A percentile compares a stretch with the other conserved stretches of the same genome.
phyloP scores from a whole-genome alignment of 2,888 invertebrate genomes.

The Quadriops clusia region DNA sequence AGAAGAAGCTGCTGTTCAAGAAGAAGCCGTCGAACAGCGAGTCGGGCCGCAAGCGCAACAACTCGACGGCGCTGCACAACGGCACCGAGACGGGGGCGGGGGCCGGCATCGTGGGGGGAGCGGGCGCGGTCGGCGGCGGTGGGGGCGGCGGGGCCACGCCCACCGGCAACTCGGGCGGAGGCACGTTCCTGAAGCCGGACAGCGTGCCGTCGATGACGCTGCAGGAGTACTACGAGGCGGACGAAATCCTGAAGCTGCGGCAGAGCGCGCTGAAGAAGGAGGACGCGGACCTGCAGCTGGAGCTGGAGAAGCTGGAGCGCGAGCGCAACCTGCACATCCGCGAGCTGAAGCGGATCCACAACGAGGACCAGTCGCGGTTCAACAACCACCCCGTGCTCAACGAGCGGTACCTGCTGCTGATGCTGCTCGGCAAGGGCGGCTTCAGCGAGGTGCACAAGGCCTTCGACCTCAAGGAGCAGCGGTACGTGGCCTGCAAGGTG shows the following conservation, averaged over 20 bases:
- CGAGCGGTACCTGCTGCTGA: slow-evolving; percentile 90
- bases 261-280: slow-evolving; percentile 97
- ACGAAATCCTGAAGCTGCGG: slow-evolving; percentile 95
- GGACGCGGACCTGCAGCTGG: slow-evolving; percentile 93
- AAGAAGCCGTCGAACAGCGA: slow-evolving; percentile 84
- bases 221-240: slow-evolving; percentile 97
- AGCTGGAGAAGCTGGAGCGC: slow-evolving; percentile 96
- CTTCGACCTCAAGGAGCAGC: slow-evolving; percentile 97
- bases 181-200: slow-evolving; percentile 84
- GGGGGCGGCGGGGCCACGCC: no score
- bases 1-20: slow-evolving; percentile 86
- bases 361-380: slow-evolving; percentile 96
- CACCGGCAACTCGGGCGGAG: no score
- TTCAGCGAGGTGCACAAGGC: slow-evolving; percentile 96
- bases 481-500: slow-evolving; percentile 99
- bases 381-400: slow-evolving; percentile 97
- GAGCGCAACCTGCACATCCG: slow-evolving; percentile 82
- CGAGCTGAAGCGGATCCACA: slow-evolving; percentile 97
- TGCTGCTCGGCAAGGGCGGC: slow-evolving; percentile 95
- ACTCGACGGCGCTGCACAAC: slow-evolving; percentile 53
- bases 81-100: slow-evolving; percentile 75
- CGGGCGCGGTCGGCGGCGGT: no score
- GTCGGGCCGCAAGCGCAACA: slow-evolving; percentile 69
- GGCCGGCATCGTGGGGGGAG: no score
- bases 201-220: slow-evolving; percentile 67